These are phyloP conservation scores for Protosalanx chinensis DNA, from an alignment of 2,797 vertebrate species.

Conservation along the genomic window DNA sequence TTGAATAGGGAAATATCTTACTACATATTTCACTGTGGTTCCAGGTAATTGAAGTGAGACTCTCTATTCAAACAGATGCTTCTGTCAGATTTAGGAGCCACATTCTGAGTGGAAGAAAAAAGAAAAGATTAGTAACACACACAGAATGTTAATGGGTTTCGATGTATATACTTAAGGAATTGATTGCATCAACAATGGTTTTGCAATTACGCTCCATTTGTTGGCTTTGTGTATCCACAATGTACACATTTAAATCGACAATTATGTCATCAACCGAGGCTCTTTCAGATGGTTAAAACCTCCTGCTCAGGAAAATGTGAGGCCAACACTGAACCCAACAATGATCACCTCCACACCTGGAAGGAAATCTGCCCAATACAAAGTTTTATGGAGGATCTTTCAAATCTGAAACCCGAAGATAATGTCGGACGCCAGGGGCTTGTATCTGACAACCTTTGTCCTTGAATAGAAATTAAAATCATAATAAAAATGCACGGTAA, in stretches of 20 bases:
- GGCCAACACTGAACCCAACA: background rate
- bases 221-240: constrained; percentile 66
- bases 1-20: background rate
- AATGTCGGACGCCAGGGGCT: background rate
- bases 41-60: background rate
- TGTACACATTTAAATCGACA: constrained; percentile 53
- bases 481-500: constrained; percentile 30
- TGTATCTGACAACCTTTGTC: constrained; percentile 21
- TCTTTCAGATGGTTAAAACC: constrained; percentile 67
- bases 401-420: background rate
- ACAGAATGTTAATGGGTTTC: constrained; percentile 69
- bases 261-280: constrained; percentile 56
- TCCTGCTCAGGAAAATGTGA: constrained; percentile 29
- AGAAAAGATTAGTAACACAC: constrained; percentile 61
- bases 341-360: background rate
- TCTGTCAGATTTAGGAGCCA: constrained; percentile 14
- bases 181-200: constrained; percentile 74
- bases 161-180: constrained; percentile 61
- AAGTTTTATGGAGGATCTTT: background rate
- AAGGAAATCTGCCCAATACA: background rate
- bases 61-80: constrained; percentile 1
- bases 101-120: constrained; percentile 41
- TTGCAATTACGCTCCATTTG: constrained; percentile 70
- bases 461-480: constrained; percentile 30
- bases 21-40: background rate